A percentile compares a stretch with the other conserved stretches of the same genome.
phyloP scores from a whole-genome alignment of 2,888 invertebrate genomes.

The Ophioninae sp. region DNA sequence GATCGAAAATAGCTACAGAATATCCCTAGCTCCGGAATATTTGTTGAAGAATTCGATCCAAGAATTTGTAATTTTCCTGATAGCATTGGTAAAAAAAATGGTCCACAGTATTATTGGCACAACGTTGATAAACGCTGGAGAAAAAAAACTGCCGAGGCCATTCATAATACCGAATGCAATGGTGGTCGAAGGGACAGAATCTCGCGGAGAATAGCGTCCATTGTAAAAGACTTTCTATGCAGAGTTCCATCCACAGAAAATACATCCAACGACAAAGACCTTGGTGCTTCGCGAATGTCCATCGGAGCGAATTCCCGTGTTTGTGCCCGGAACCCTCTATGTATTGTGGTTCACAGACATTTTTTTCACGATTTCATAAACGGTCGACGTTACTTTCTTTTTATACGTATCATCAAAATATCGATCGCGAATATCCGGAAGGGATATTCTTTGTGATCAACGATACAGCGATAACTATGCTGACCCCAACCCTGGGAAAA shows the following conservation, averaged over 20 bases:
- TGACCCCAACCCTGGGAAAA: not conserved
- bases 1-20: not conserved
- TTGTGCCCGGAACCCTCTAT: slow-evolving; percentile 36
- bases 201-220: slow-evolving; percentile 5
- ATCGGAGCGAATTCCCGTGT: slow-evolving; percentile 36
- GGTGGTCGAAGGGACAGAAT: slow-evolving; percentile 15
- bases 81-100: not conserved
- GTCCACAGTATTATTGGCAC: not conserved
- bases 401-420: slow-evolving; percentile 12
- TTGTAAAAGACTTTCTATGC: slow-evolving; percentile 44
- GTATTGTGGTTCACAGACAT: slow-evolving; percentile 29
- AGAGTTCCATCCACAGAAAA: slow-evolving; percentile 27
- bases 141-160: not conserved
- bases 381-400: not conserved
- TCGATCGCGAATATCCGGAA: not conserved
- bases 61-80: not conserved
- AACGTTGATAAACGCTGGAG: not conserved
- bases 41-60: not conserved
- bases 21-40: not conserved
- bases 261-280: slow-evolving; percentile 25
- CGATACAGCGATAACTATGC: not conserved
- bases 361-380: slow-evolving; percentile 39
- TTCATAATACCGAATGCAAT: slow-evolving; percentile 14
- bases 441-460: not conserved
- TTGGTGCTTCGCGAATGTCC: slow-evolving; percentile 42